phyloP scores from a whole-genome alignment of 2,113 vertebrate species.

The Crotalus viridis region DNA sequence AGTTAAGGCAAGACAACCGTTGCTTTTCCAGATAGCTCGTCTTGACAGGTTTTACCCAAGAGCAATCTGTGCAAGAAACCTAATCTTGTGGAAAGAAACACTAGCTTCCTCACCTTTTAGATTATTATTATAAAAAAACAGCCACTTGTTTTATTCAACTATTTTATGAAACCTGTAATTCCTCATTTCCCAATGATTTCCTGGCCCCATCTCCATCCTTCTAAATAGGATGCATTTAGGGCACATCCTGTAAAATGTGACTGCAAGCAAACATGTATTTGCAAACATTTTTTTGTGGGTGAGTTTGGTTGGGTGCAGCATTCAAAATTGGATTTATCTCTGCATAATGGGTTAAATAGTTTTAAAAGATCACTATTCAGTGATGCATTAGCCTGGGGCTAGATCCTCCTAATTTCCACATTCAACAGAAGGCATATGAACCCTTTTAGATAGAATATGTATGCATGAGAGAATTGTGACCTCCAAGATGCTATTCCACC shows the following conservation, averaged over 20 bases:
- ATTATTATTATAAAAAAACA: slow-evolving; percentile 66
- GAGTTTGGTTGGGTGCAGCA: not conserved
- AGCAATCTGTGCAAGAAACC: slow-evolving; percentile 61
- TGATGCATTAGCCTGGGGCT: not conserved
- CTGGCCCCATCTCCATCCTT: not conserved
- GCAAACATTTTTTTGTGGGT: not conserved
- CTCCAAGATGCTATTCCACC: not conserved
- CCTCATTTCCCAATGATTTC: not conserved
- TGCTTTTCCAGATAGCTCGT: slow-evolving; percentile 45
- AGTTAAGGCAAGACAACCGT: slow-evolving; percentile 58
- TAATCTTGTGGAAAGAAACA: slow-evolving; percentile 67
- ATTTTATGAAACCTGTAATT: not conserved
- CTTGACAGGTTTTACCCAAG: slow-evolving; percentile 63
- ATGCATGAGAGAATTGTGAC: not conserved
- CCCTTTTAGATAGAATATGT: not conserved
- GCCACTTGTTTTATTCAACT: not conserved
- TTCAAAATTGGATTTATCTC: not conserved
- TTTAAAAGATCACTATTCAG: not conserved
- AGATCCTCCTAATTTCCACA: not conserved
- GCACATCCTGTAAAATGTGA: not conserved
- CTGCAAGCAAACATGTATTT: not conserved
- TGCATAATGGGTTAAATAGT: not conserved
- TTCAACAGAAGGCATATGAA: not conserved
- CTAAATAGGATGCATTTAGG: not conserved
- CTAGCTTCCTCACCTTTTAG: slow-evolving; percentile 65